These are phyloP conservation scores for Rhinichthys klamathensis DNA, from an alignment of 2,113 vertebrate genomes.

Conservation along the genomic window DNA sequence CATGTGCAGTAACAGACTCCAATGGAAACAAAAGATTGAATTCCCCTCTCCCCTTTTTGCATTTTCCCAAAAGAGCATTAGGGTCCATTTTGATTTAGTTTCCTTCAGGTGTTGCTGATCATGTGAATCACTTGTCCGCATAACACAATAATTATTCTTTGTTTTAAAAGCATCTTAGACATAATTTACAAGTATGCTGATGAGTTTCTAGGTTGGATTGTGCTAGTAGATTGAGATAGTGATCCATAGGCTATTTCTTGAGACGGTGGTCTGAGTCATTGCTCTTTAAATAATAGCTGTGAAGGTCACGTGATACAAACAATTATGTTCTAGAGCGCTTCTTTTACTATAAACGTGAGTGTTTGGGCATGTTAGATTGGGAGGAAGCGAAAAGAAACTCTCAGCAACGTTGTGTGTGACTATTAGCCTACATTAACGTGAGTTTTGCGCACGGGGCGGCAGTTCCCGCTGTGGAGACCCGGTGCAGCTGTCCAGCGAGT, in stretches of 20 bases:
- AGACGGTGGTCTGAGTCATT: neutral
- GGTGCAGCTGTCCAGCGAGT: slow-evolving; percentile 47
- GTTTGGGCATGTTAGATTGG: neutral
- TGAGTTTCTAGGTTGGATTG: neutral
- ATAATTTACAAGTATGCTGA: neutral
- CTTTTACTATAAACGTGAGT: neutral
- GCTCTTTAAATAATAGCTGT: slow-evolving; percentile 6
- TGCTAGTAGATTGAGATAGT: neutral
- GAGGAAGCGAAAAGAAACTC: neutral
- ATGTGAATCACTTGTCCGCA: neutral
- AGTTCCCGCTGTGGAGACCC: slow-evolving; percentile 16
- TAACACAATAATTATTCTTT: neutral
- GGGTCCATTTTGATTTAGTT: neutral
- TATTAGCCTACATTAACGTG: neutral
- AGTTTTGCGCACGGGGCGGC: neutral
- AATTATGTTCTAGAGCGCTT: neutral
- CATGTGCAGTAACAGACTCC: slow-evolving; percentile 39
- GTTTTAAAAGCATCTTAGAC: neutral
- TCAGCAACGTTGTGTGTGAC: neutral
- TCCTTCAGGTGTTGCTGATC: neutral
- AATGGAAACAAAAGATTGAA: slow-evolving; percentile 44
- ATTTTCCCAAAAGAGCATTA: neutral
- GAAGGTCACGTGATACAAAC: neutral
- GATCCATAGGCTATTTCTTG: neutral
- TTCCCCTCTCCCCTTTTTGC: no score